Base-by-base conservation (phyloP, 2,797 vertebrate species). In the Channa striata region DNA sequence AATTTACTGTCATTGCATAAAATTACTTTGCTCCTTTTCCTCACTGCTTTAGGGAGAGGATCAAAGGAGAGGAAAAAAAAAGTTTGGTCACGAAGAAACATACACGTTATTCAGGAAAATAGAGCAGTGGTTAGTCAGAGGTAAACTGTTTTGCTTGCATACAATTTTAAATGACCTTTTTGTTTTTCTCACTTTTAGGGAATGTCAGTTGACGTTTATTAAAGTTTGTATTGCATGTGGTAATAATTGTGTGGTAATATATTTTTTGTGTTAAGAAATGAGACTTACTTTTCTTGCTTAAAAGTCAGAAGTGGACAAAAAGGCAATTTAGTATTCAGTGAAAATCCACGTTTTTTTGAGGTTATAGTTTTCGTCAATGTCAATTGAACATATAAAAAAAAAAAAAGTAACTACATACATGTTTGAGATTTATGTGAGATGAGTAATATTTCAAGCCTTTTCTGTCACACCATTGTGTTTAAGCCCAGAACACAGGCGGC, bases 401-500 rank as follows among this genome's bases (percentile, higher is more conserved):
- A n/a, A n/a, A 30, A 4, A 30, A 4, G 25, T 30, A 30, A 4
- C 4, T 30, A 30, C 25, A 8, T 46, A 6, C 2, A 49, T 44
- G 9, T 42, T 10, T 12, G 21, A 25, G 2, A 19, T 4, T 11
- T 14, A 33, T 39, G 8, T 9, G 9, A 56, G 12, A 12, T 6
- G 11, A 46, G 46, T 58, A n/a, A 25, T 63, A 47, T 61, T 56
- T 68, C 23, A 21, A 14, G 11, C 2, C 51, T 59, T 17, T 39
- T 36, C 4, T 17, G 19, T 70, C 20, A 13, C n/a, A 8, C 14
- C 21, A 6, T 62, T 54, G 12, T 61, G 34, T 58, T 40, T 59
- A 7, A 73, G 16, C n/a, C 11, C 44, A 39, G 34, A 16, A 51
- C 59, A 44, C 74, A 72, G 57, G 59, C 46, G 3, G 62, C 33